These are phyloP conservation scores for Microplitis deprimator DNA, from an alignment of 2,888 invertebrate genomes.

Conservation along the genomic window DNA sequence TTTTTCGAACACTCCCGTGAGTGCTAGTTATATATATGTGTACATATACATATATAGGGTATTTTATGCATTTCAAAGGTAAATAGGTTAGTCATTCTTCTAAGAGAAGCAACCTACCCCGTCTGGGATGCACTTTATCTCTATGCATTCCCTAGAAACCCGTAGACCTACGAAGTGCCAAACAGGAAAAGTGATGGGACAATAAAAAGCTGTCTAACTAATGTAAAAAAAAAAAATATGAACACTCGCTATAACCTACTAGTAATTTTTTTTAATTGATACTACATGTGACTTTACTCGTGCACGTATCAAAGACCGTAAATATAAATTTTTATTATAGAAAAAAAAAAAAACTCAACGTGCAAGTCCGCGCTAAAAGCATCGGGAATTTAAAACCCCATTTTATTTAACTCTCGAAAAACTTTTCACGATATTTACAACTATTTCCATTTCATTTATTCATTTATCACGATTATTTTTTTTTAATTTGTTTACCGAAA, in stretches of 20 bases:
- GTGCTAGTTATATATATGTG: conserved; percentile 10
- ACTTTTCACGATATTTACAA: no score
- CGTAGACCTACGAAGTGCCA: neutral
- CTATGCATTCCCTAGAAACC: neutral
- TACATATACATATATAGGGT: neutral
- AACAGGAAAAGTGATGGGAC: neutral
- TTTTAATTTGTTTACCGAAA: no score
- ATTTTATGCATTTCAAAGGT: conserved; percentile 37
- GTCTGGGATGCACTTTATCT: conserved; percentile 7
- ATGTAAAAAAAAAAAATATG: neutral
- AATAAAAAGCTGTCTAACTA: neutral
- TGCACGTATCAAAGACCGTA: no score
- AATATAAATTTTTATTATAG: no score
- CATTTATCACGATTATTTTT: no score
- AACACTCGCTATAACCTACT: neutral
- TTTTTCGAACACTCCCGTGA: neutral
- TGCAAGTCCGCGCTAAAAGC: no score
- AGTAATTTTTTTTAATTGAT: no score
- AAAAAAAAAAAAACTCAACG: no score
- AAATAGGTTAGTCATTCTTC: conserved; percentile 37
- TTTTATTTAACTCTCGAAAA: no score
- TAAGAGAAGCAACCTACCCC: neutral
- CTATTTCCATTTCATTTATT: no score
- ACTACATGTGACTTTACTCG: no score
- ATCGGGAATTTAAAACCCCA: no score